A percentile compares a stretch with the other conserved stretches of the same genome.
These are phyloP conservation scores for Eulithis prunata DNA, from an alignment of 2,888 invertebrate genomes.

Conservation along the genomic window DNA sequence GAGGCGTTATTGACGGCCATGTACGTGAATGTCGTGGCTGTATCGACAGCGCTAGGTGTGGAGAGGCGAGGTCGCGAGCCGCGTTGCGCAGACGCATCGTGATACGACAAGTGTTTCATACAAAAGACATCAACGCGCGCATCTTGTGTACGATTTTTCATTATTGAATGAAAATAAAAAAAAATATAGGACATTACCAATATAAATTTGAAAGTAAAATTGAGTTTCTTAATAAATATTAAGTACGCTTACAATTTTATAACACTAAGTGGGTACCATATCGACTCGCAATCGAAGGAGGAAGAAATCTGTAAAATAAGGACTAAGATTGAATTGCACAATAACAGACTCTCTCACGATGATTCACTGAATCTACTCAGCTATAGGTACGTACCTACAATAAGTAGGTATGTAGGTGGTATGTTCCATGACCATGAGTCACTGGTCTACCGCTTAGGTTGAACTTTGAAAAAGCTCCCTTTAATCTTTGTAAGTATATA, in stretches of 20 bases:
- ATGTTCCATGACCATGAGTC: background rate
- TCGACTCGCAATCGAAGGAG: background rate
- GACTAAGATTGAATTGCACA: slow-evolving; percentile 18
- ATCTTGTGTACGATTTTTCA: slow-evolving; percentile 20
- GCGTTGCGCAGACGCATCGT: slow-evolving; percentile 40
- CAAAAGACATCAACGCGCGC: slow-evolving; percentile 71
- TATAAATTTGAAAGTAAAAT: too few species aligned
- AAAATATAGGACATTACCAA: too few species aligned
- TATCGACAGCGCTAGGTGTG: slow-evolving; percentile 46
- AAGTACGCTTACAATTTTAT: too few species aligned
- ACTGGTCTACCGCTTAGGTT: background rate
- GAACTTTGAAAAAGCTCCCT: too few species aligned
- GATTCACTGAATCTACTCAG: slow-evolving; percentile 21
- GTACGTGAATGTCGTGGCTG: slow-evolving; percentile 27
- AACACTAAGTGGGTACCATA: too few species aligned
- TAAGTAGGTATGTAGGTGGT: background rate
- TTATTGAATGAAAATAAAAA: background rate
- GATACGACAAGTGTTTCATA: slow-evolving; percentile 25
- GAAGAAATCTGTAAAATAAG: slow-evolving; percentile 15
- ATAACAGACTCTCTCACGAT: slow-evolving; percentile 20
- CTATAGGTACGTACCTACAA: background rate
- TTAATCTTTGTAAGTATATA: too few species aligned
- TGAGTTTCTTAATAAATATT: too few species aligned
- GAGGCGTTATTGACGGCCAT: slow-evolving; percentile 2
- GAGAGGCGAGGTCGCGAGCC: slow-evolving; percentile 20